Evolutionary conservation across 1,140 invertebrate species (phyloP).

Genomic region (Sinonovacula constricta): DNA sequence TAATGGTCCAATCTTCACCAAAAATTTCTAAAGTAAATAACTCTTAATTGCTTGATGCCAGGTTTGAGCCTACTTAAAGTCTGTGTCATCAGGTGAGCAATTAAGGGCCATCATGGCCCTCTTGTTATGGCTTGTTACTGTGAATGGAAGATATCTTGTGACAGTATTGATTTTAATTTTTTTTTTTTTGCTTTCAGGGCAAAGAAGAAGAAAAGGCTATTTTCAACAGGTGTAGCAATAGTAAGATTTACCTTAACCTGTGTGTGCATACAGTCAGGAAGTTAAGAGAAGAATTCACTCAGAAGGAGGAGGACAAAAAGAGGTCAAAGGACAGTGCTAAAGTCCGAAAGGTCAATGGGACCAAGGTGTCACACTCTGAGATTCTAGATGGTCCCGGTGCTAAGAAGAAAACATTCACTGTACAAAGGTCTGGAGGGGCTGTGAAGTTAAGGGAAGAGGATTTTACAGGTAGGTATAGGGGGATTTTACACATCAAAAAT

Average conservation of each 20-base stretch:
- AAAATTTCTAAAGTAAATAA: no score
- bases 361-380: conserved; percentile 82
- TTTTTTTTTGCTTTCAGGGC: conserved; percentile 64
- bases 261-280: conserved; percentile 89
- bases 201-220: conserved; percentile 86
- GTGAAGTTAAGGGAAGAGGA: conserved; percentile 43
- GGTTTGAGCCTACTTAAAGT: no score
- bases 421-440: conserved; percentile 64
- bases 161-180: neutral
- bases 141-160: no score
- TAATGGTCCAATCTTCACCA: no score
- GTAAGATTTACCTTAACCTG: conserved; percentile 91
- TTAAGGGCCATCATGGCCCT: no score
- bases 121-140: no score
- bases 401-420: conserved; percentile 84
- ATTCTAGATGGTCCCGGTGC: conserved; percentile 82
- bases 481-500: no score
- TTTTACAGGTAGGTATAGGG: conserved; percentile 66
- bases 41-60: no score
- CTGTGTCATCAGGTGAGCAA: no score
- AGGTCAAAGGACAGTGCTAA: conserved; percentile 32
- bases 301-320: conserved; percentile 46
- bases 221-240: conserved; percentile 87
- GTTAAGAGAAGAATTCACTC: conserved; percentile 70
- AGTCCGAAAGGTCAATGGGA: conserved; percentile 21